phyloP scores from a whole-genome alignment of 2,113 vertebrate species.

The Ascaphus truei region DNA sequence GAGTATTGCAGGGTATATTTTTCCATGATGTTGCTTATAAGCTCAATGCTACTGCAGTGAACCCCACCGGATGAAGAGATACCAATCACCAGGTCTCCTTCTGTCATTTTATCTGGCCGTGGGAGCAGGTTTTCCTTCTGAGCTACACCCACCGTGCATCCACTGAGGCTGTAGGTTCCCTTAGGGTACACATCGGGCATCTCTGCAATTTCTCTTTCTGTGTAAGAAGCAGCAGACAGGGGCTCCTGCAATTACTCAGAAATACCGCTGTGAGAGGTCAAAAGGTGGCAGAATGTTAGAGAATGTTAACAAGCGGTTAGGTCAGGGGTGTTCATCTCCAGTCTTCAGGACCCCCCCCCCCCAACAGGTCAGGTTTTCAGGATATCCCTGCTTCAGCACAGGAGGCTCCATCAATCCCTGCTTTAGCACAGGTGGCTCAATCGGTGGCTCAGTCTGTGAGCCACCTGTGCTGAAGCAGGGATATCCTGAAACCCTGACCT shows the following conservation, averaged over 20 bases:
- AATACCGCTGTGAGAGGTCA: background rate
- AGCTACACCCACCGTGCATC: conserved; percentile 77
- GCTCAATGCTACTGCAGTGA: conserved; percentile 69
- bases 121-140: conserved; percentile 63
- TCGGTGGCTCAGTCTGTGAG: no score
- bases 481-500: no score
- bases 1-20: conserved; percentile 54
- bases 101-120: conserved; percentile 54
- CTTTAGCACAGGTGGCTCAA: no score
- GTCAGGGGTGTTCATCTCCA: no score
- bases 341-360: no score
- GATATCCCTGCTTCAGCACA: no score
- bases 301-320: background rate
- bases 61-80: conserved; percentile 74
- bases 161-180: conserved; percentile 71
- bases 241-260: background rate
- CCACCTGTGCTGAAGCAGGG: no score
- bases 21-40: conserved; percentile 70
- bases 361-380: no score
- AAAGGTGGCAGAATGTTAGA: background rate
- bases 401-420: no score
- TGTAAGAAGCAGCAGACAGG: background rate
- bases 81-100: conserved; percentile 74
- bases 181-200: conserved; percentile 52
- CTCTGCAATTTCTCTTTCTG: conserved; percentile 71